Evolutionary conservation across 1,140 invertebrate species (phyloP).

Genomic region (Sminthurinus signatus): DNA sequence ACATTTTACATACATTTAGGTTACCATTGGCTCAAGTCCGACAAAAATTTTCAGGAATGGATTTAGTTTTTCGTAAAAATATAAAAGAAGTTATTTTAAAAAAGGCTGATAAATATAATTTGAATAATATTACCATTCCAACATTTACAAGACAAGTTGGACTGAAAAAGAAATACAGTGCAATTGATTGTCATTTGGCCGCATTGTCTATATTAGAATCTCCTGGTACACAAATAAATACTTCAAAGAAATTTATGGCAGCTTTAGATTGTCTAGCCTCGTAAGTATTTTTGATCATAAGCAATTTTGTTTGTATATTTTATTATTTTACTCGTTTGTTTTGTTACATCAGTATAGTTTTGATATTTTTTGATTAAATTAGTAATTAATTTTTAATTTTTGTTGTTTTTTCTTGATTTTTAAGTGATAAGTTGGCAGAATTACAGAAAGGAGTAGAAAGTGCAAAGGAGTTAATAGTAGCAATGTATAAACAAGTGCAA

Average conservation of each 20-base stretch:
- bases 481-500: constrained; percentile 73
- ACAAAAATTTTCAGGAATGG: constrained; percentile 82
- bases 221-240: constrained; percentile 49
- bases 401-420: not conserved
- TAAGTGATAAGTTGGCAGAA: not conserved
- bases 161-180: constrained; percentile 70
- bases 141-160: constrained; percentile 76
- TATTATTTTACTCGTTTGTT: too few species aligned
- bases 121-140: constrained; percentile 64
- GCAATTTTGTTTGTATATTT: constrained; percentile 39
- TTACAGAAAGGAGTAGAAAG: constrained; percentile 64
- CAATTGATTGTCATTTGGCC: constrained; percentile 75
- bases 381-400: too few species aligned
- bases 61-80: constrained; percentile 68
- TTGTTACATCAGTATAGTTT: too few species aligned
- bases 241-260: constrained; percentile 64
- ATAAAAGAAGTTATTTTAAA: constrained; percentile 69
- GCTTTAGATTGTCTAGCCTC: constrained; percentile 65
- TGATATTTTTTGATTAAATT: too few species aligned
- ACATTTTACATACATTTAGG: too few species aligned
- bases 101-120: constrained; percentile 68
- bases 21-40: constrained; percentile 78
- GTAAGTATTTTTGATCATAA: too few species aligned
- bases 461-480: constrained; percentile 64
- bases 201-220: constrained; percentile 74